phyloP scores from a whole-genome alignment of 1,140 invertebrate species.

The Apis cerana region DNA sequence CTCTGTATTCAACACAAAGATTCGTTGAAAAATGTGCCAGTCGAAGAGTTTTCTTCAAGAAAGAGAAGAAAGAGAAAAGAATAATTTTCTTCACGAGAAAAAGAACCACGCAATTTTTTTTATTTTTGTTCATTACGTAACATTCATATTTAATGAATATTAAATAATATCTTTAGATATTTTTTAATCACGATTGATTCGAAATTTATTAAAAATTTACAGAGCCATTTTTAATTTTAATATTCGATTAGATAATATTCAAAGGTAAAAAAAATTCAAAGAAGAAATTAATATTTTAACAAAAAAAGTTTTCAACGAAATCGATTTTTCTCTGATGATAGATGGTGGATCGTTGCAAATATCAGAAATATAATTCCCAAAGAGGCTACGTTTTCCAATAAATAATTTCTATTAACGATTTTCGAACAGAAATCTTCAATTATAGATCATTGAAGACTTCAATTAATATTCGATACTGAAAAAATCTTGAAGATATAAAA shows the following conservation, averaged over 20 bases:
- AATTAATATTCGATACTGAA: slow-evolving; percentile 6
- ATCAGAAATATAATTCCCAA: background rate
- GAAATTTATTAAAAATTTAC: too few relatives aligned
- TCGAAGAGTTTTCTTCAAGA: background rate
- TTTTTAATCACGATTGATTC: too few relatives aligned
- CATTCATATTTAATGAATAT: too few relatives aligned
- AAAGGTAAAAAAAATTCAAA: background rate
- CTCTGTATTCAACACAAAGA: background rate
- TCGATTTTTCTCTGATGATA: background rate
- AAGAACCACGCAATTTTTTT: background rate
- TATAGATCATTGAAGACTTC: background rate
- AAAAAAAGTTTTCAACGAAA: background rate
- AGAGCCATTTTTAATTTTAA: too few relatives aligned
- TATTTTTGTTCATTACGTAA: too few relatives aligned
- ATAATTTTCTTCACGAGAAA: background rate
- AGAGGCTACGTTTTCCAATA: background rate
- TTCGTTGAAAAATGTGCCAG: background rate
- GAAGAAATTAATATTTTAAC: background rate
- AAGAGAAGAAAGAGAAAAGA: background rate
- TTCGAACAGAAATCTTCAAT: background rate
- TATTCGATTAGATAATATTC: too few relatives aligned
- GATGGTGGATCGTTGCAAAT: too few relatives aligned
- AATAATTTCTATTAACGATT: background rate
- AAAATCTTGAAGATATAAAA: background rate
- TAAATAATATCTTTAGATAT: too few relatives aligned